Base-by-base conservation (phyloP, 2,797 vertebrate genomes). In the Naso thynnoides region DNA sequence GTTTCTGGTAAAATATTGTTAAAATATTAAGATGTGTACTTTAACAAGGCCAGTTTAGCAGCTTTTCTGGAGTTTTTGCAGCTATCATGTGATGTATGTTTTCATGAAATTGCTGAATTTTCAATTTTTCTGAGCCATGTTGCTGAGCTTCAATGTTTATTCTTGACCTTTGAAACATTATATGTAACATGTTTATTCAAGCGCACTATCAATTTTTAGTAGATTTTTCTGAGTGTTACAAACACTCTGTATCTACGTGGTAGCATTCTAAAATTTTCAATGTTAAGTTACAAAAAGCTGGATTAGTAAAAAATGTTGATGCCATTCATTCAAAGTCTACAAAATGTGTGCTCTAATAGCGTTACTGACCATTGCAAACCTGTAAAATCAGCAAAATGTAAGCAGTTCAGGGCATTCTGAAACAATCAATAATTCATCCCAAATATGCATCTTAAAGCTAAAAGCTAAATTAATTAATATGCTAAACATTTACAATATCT, bases 1-100 rank as follows among this genome's bases (percentile, higher is more conserved):
- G 31, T 33, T 67, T 57, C 26, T 66, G 41, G 39, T 48, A 49
- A 79, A 82, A 47, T 69, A 70, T 61, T 64, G 68, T 62, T 48
- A 48, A 67, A 76, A 47, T 59, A n/a, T 47, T 16, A n/a, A 52
- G 42, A 47, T 24, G 13, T 48, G 47, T 53, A n/a, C 60, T 13
- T 45, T 27, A n/a, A 60, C 21, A 70, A 39, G 44, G 39, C 27
- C 48, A 8, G 73, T 72, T 56, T 56, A 56, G 42, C 31, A 63
- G 36, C 50, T 41, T 16, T 49, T 49, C 6, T 63, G 18, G 23
- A 41, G 26, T 19, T 66, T 56, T 41, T 49, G 0, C 52, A 33
- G 19, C 29, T 27, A 31, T 56, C 15, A 56, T 6, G 36, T 45
- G 42, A 49, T 56, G 19, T 49, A n/a, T 44, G 10, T 61, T 53